phyloP scores from a whole-genome alignment of 2,113 vertebrate genomes.

The Xerus inauris region DNA sequence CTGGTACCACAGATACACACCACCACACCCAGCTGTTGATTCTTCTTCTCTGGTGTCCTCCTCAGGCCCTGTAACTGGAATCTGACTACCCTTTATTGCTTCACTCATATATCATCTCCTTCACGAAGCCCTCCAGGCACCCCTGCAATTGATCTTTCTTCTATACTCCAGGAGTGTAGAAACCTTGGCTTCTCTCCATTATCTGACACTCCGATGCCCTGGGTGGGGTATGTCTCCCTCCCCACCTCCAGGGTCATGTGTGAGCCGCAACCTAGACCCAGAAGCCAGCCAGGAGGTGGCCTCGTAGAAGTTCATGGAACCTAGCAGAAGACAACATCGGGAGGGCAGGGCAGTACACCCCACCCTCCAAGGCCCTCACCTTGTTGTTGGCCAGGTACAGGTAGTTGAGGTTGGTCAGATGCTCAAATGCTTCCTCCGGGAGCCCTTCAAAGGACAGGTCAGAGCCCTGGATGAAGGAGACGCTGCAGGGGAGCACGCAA shows the following conservation, averaged over 20 bases:
- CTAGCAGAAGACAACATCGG: background rate
- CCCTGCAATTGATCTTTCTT: background rate
- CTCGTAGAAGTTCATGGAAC: background rate
- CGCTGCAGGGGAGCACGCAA: conserved; percentile 8
- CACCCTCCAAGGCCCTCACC: conserved; percentile 86
- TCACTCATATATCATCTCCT: background rate
- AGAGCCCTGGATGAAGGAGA: conserved; percentile 73
- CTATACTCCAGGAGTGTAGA: background rate
- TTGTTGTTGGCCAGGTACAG: conserved; percentile 98
- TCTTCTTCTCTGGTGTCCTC: background rate
- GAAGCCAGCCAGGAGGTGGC: background rate
- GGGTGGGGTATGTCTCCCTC: background rate
- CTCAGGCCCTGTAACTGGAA: background rate
- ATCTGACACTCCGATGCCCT: background rate
- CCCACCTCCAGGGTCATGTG: background rate
- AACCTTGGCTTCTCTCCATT: background rate
- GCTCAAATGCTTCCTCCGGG: conserved; percentile 95
- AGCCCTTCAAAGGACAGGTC: conserved; percentile 89
- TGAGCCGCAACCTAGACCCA: background rate
- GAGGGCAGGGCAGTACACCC: background rate
- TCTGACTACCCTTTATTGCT: background rate
- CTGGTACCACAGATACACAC: background rate
- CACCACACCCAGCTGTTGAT: background rate
- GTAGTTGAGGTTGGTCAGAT: conserved; percentile 95
- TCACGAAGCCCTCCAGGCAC: background rate